A percentile compares a stretch with the other conserved stretches of the same genome.
These are phyloP conservation scores for Nasonia longicornis DNA, from an alignment of 1,140 invertebrate species.

Conservation along the genomic window DNA sequence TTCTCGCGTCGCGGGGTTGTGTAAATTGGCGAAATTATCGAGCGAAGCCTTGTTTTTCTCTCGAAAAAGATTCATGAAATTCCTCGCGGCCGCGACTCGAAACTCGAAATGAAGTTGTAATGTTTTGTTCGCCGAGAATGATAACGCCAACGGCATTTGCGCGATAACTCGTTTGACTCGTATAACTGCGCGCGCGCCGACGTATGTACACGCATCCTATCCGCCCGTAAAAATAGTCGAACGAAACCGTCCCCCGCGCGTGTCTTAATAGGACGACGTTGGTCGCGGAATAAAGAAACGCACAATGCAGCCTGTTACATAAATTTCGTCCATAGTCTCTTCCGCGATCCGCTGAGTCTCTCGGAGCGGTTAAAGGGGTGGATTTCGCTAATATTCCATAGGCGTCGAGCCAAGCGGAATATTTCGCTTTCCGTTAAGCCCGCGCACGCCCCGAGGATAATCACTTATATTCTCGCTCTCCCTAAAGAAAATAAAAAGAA, in stretches of 20 bases:
- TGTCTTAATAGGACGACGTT: too few relatives aligned
- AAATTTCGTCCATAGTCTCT: neutral
- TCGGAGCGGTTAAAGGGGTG: constrained; percentile 15
- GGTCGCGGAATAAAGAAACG: neutral
- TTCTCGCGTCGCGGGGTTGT: neutral
- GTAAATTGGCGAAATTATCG: neutral
- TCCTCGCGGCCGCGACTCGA: too few relatives aligned
- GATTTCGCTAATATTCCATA: neutral
- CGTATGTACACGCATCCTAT: too few relatives aligned
- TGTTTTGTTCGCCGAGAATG: too few relatives aligned
- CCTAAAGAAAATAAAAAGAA: neutral
- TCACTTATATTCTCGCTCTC: neutral
- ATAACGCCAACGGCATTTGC: too few relatives aligned
- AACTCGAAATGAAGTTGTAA: too few relatives aligned
- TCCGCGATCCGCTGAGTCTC: neutral
- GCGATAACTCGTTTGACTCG: too few relatives aligned
- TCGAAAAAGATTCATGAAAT: too few relatives aligned
- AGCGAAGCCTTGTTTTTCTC: too few relatives aligned
- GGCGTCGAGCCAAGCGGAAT: neutral
- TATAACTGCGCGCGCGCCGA: neutral
- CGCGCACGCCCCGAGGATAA: neutral
- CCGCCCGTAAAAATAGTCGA: neutral
- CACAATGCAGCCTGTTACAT: neutral
- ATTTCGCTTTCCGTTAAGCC: constrained; percentile 25
- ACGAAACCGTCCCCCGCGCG: too few relatives aligned